phyloP scores from a whole-genome alignment of 1,140 invertebrate species.

The Rhyzopertha dominica region DNA sequence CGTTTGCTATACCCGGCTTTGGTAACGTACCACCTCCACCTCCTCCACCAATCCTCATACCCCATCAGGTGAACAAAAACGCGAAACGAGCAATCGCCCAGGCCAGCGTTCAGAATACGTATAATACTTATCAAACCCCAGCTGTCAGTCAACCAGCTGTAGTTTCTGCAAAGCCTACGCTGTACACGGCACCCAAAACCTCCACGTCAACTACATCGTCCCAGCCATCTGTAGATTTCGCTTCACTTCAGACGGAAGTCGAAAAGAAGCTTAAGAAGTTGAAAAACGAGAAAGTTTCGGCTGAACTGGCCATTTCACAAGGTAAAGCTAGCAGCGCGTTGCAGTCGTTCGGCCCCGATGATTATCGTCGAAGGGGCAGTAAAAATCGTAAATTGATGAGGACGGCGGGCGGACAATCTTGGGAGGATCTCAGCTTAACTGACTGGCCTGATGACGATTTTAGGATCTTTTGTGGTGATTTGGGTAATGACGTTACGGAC shows the following conservation, averaged over 20 bases:
- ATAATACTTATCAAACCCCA: slow-evolving; percentile 31
- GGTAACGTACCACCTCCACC: slow-evolving; percentile 51
- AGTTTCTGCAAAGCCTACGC: slow-evolving; percentile 57
- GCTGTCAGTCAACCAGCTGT: slow-evolving; percentile 54
- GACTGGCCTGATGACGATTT: slow-evolving; percentile 98
- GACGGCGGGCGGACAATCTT: slow-evolving; percentile 86
- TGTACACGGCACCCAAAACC: slow-evolving; percentile 52
- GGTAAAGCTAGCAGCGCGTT: slow-evolving; percentile 54
- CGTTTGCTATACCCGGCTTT: slow-evolving; percentile 46
- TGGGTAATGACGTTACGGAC: slow-evolving; percentile 98
- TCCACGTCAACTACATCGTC: slow-evolving; percentile 45
- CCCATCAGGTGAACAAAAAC: slow-evolving; percentile 54
- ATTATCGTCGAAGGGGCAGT: slow-evolving; percentile 48
- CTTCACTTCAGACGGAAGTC: slow-evolving; percentile 59
- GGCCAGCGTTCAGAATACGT: slow-evolving; percentile 18
- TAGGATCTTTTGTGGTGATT: slow-evolving; percentile 96
- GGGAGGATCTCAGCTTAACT: slow-evolving; percentile 86
- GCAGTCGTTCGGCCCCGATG: slow-evolving; percentile 47
- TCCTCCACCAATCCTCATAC: slow-evolving; percentile 53
- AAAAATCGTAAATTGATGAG: slow-evolving; percentile 75
- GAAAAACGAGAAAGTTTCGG: slow-evolving; percentile 60
- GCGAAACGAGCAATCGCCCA: slow-evolving; percentile 26
- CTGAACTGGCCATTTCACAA: slow-evolving; percentile 57
- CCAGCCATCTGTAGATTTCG: slow-evolving; percentile 53
- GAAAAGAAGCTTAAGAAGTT: slow-evolving; percentile 60